These are phyloP conservation scores for Phylloscopus collybita DNA, from an alignment of 2,797 vertebrate species.

Conservation along the genomic window DNA sequence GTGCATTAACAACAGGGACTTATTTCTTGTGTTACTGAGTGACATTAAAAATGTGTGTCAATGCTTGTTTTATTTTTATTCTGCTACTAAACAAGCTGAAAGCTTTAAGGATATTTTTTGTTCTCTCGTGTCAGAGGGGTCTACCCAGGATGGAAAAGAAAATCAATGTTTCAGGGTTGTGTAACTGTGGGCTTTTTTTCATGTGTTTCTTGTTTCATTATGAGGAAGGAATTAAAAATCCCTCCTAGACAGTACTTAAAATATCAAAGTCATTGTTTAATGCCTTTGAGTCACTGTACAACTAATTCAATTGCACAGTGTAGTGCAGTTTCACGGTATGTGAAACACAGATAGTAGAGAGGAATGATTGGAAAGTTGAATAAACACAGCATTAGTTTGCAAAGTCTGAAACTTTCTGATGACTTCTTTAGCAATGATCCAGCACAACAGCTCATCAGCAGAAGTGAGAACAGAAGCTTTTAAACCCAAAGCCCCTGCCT, in stretches of 20 bases:
- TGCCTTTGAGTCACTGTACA: conserved; percentile 84
- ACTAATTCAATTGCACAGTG: conserved; percentile 83
- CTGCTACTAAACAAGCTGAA: conserved; percentile 77
- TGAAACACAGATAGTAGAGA: conserved; percentile 80
- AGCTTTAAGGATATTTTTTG: conserved; percentile 53
- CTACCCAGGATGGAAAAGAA: conserved; percentile 74
- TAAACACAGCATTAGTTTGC: conserved; percentile 80
- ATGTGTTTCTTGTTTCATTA: conserved; percentile 77
- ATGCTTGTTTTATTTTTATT: conserved; percentile 80
- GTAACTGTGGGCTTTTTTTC: conserved; percentile 61
- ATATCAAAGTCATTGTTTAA: conserved; percentile 86
- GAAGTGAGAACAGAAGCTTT: neutral
- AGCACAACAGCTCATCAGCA: conserved; percentile 30
- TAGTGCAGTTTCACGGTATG: conserved; percentile 78
- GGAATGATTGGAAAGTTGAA: conserved; percentile 81
- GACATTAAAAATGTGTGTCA: conserved; percentile 77
- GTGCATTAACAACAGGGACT: conserved; percentile 60
- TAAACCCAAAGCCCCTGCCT: neutral
- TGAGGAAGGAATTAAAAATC: conserved; percentile 84
- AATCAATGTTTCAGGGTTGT: conserved; percentile 76
- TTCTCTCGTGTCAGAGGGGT: conserved; percentile 72
- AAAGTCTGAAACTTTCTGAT: conserved; percentile 78
- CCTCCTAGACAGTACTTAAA: conserved; percentile 85
- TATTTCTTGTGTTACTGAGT: conserved; percentile 61
- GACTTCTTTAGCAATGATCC: conserved; percentile 72